Base-by-base conservation (phyloP, 1,140 invertebrate species). In the Drosophila saltans region DNA sequence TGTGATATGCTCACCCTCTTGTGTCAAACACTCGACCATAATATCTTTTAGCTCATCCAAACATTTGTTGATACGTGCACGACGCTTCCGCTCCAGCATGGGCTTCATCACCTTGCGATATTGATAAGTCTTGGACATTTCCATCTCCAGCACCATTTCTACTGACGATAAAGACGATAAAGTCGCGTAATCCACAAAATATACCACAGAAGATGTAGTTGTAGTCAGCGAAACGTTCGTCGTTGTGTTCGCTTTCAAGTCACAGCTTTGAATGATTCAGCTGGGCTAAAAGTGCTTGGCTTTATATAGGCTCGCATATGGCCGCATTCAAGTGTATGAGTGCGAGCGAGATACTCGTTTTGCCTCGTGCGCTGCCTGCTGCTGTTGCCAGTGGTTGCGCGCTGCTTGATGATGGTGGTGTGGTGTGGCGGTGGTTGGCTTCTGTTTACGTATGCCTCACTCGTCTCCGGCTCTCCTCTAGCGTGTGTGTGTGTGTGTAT, bases 1-100 rank as follows among this genome's bases (percentile, higher is more conserved):
- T 79, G 96, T 96, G 64, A 96, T 94, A 83, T 96, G 96, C 91
- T 96, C 96, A 39, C 96, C 96, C 92, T 96, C 96, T 71, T 92
- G 91, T 3, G 89, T 92, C 7, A 91, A 59, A 57, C 91, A 92
- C 73, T 91, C 91, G 40, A 92, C 95, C 94, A 98, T 96, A 30
- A 98, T 94, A 82, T 96, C 95, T 92, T 98, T 98, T 28, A 98
- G 93, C 92, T 98, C 96, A 66, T 97, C 96, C 68, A 98, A 93
- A 89, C 96, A 98, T 69, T 96, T 94, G 91, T 98, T 98, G 83
- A 98, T 98, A 74, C 97, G 94, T 11, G 97, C 97, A n/a, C 97
- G 94, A 67, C 97, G 93, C 91, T 97, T 96, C 78, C 97, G 94
- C 93, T 98, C 97, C 92, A 98, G 93, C 78, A 98, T 93, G 2